Conservation (phyloP, 2,113 vertebrate genomes). For the Channa argus region DNA sequence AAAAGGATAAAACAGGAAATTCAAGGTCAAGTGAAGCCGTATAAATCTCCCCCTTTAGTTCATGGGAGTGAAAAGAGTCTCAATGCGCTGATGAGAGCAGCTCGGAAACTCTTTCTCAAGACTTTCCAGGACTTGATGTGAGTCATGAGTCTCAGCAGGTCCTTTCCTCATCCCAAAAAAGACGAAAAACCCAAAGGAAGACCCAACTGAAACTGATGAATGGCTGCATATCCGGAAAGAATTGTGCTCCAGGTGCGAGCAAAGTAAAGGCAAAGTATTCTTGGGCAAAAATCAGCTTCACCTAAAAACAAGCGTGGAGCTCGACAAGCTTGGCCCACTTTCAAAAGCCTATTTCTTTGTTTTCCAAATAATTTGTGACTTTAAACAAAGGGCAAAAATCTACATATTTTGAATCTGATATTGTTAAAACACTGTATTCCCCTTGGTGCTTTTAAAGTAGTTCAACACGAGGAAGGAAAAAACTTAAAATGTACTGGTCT, state of each 20-base stretch:
- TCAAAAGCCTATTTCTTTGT: neutral
- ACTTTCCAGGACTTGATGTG: constrained; percentile 46
- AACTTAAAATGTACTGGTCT: constrained; percentile 5
- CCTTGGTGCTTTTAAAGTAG: neutral
- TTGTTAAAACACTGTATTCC: constrained; percentile 11
- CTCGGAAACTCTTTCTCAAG: constrained; percentile 56
- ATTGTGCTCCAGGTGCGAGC: neutral
- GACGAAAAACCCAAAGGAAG: neutral
- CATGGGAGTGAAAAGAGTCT: constrained; percentile 39
- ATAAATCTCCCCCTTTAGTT: constrained; percentile 55
- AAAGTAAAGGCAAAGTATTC: neutral
- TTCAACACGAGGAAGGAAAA: constrained; percentile 16
- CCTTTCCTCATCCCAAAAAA: neutral
- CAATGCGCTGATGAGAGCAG: constrained; percentile 51
- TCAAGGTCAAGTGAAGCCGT: constrained; percentile 64
- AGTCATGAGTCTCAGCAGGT: constrained; percentile 15
- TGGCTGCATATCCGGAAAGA: neutral
- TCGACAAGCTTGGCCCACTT: neutral
- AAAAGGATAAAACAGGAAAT: constrained; percentile 56
- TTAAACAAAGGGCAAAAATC: neutral
- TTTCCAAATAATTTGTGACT: constrained; percentile 19
- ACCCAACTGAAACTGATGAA: neutral
- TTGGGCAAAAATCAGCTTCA: neutral
- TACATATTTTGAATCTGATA: constrained; percentile 11
- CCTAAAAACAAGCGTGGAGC: neutral